Evolutionary conservation across 1,140 invertebrate species (phyloP), one percentile per base, ranked within the genome.

Genomic region (Drosophila mojavensis): DNA sequence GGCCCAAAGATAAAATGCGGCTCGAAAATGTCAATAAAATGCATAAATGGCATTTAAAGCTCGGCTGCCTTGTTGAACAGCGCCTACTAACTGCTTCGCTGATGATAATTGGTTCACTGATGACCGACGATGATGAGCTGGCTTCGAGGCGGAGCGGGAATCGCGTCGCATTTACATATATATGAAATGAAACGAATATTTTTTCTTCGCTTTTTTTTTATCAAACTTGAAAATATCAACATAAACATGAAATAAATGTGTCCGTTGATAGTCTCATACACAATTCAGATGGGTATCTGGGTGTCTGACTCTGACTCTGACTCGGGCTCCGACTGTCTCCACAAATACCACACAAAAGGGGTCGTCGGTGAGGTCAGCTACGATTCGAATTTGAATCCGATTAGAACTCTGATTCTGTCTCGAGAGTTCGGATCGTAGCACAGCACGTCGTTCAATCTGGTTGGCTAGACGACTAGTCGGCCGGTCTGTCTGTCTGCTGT

Each of bases 181-280:
- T 83, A 85, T 17, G 15, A 85, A 85, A 85, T 61, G 74, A 85
- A 88, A 85, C 64, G 70, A 75, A 78, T 59, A 62, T 56, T 65
- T 55, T 5, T 62, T 30, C 33, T 64, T 67, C 7, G 45, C 26
- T 24, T 58, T 55, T 61, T 61, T 76, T 76, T 88, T 88, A 88
- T 88, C 84, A 88, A 80, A 88, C 78, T 84, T 71, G 67, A 89
- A 88, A 88, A 89, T 89, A 90, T 89, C 84, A 89, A 90, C 84
- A 89, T 89, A 89, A 89, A 89, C 84, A 89, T 90, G 84, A 89
- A 89, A 89, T 89, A 89, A 89, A 89, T 89, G 84, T 90, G 84
- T 90, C 75, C 84, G 84, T 74, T 89, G 84, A 89, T 89, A 89
- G 84, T 89, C 84, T 88, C 80, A 89, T 89, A 89, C 78, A 78